These are phyloP conservation scores for Daktulosphaira vitifoliae DNA, from an alignment of 1,140 invertebrate genomes.

Conservation along the genomic window DNA sequence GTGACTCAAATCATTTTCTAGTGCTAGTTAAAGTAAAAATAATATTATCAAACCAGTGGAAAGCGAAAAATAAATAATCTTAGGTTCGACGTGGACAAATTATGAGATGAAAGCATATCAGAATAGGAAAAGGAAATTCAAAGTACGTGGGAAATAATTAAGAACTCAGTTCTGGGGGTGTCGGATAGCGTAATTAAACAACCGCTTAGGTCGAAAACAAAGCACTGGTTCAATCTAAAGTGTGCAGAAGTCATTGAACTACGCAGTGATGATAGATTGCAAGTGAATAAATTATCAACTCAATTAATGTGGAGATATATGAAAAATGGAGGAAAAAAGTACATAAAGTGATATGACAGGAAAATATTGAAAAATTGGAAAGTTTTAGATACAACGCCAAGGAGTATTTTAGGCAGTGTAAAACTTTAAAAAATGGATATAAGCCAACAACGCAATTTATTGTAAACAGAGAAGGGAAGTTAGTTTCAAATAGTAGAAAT, in stretches of 20 bases:
- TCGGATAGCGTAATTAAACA: not conserved
- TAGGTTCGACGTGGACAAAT: slow-evolving; percentile 10
- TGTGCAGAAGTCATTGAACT: slow-evolving; percentile 9
- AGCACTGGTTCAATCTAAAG: slow-evolving; percentile 14
- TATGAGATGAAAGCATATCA: not conserved
- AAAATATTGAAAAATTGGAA: slow-evolving; percentile 10
- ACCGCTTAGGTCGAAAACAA: not conserved
- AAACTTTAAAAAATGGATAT: not conserved
- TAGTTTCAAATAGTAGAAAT: not conserved
- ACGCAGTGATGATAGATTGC: not conserved
- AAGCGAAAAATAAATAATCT: not conserved
- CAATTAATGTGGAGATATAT: slow-evolving; percentile 7
- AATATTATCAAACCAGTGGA: slow-evolving; percentile 5
- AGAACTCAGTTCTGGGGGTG: slow-evolving; percentile 2
- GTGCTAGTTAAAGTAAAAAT: not conserved
- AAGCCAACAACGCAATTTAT: not conserved
- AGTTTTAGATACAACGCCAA: slow-evolving; percentile 4
- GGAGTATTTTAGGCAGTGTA: not conserved
- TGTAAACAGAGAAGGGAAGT: not conserved
- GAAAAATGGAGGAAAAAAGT: not conserved
- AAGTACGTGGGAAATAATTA: slow-evolving; percentile 14
- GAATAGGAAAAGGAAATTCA: not conserved
- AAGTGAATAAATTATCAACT: not conserved
- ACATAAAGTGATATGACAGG: slow-evolving; percentile 10
- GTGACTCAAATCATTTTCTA: not conserved